These are phyloP conservation scores for Amphiduros pacificus DNA, from an alignment of 2,888 invertebrate genomes.

Conservation along the genomic window DNA sequence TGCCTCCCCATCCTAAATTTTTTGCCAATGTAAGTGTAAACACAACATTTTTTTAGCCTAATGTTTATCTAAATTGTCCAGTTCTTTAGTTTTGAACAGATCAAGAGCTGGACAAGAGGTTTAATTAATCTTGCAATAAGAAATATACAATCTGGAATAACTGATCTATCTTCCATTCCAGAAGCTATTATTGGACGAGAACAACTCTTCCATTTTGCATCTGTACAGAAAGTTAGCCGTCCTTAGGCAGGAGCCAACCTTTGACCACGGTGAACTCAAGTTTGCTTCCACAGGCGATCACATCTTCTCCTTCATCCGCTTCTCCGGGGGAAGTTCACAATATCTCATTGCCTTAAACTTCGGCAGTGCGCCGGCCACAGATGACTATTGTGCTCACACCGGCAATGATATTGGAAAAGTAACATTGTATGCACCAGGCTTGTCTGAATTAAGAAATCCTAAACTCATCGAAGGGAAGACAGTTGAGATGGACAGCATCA, in stretches of 20 bases:
- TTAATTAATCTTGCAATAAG: too few species aligned
- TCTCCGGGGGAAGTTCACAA: slow-evolving; percentile 20
- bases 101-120: too few species aligned
- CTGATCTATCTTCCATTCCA: too few species aligned
- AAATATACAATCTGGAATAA: too few species aligned
- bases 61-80: too few species aligned
- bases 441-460: too few species aligned
- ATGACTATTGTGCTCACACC: slow-evolving; percentile 32
- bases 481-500: not conserved
- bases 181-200: not conserved
- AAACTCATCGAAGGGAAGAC: not conserved
- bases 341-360: slow-evolving; percentile 52
- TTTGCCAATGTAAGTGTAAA: not conserved
- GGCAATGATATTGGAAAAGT: slow-evolving; percentile 26
- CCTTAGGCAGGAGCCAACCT: slow-evolving; percentile 39
- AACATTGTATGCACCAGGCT: not conserved
- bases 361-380: slow-evolving; percentile 32
- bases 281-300: slow-evolving; percentile 35
- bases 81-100: too few species aligned
- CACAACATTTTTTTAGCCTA: not conserved
- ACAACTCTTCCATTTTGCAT: not conserved
- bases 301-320: slow-evolving; percentile 48
- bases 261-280: slow-evolving; percentile 42
- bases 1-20: too few species aligned
- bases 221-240: slow-evolving; percentile 27